Evolutionary conservation across 2,113 vertebrate genomes (phyloP).

Genomic region (Hydrochoerus hydrochaeris): DNA sequence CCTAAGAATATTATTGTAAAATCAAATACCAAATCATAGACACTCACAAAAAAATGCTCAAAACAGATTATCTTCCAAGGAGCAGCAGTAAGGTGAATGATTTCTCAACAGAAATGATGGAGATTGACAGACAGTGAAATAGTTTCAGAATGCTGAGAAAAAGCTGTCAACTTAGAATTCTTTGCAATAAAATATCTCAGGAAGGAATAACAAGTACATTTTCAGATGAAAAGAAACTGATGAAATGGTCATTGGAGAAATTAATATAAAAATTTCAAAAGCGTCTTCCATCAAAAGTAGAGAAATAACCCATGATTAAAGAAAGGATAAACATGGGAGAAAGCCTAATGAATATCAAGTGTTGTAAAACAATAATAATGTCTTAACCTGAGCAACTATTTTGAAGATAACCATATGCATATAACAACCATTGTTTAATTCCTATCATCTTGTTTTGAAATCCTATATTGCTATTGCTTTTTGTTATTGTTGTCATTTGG

Average conservation of each 20-base stretch:
- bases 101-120: not conserved
- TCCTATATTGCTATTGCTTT: no score
- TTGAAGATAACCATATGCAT: no score
- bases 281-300: not conserved
- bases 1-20: not conserved
- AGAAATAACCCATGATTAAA: not conserved
- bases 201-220: not conserved
- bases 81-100: not conserved
- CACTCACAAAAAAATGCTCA: not conserved
- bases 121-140: not conserved
- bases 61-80: not conserved
- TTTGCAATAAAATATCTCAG: conserved; percentile 11
- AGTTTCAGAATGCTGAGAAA: not conserved
- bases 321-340: not conserved
- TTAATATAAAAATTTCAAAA: not conserved
- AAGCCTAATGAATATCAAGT: not conserved
- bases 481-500: no score
- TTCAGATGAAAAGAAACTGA: not conserved
- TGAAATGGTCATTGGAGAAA: not conserved
- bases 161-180: not conserved
- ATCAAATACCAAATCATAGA: not conserved
- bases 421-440: no score
- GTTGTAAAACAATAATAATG: not conserved
- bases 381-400: not conserved
- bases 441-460: no score